Percentiles rank a stretch among this genome's conserved stretches.
Conservation (phyloP, 2,113 vertebrate genomes). For the Megaceryle torquata region DNA sequence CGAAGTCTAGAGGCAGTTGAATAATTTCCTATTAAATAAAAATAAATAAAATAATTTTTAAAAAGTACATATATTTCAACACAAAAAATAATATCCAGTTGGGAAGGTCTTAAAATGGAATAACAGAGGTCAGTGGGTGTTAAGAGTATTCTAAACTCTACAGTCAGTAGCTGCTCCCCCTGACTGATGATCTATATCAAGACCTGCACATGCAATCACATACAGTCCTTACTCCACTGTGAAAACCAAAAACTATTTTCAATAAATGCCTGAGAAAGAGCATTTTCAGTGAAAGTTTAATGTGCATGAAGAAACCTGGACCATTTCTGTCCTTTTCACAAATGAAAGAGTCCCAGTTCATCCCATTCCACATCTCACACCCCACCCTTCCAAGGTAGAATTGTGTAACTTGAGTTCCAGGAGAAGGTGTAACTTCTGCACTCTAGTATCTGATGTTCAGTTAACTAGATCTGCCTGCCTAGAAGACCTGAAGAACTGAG, state of each 20-base stretch:
- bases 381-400: background rate
- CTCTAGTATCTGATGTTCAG: background rate
- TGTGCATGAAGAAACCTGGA: background rate
- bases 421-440: background rate
- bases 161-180: background rate
- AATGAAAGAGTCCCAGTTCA: background rate
- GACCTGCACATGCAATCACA: background rate
- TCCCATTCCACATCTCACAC: background rate
- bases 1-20: constrained; percentile 91
- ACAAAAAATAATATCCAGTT: background rate
- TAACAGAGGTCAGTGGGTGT: background rate
- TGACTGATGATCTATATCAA: background rate
- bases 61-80: background rate
- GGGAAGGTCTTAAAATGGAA: background rate
- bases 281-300: background rate
- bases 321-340: background rate
- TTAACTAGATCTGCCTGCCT: background rate
- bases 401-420: background rate
- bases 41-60: background rate
- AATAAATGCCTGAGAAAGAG: background rate
- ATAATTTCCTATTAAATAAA: constrained; percentile 86
- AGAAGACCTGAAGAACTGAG: background rate
- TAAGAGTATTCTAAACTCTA: background rate
- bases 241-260: background rate
- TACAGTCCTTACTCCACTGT: background rate